Conservation (phyloP, 2,797 vertebrate species). For the Cheirogaleus major region DNA sequence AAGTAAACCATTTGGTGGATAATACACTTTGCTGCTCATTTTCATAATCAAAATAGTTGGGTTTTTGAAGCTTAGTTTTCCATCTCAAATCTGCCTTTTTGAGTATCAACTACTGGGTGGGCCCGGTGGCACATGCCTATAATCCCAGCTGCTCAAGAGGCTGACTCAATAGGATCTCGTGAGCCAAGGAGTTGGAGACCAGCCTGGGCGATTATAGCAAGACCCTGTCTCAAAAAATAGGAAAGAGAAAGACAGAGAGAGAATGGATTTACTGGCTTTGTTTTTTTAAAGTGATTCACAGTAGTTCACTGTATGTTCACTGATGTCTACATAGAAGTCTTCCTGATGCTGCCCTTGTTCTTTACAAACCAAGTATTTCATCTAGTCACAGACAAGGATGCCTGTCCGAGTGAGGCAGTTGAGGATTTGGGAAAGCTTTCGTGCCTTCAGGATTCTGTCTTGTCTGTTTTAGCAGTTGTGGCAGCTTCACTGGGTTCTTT, state of each 20-base stretch:
- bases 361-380: accelerated
- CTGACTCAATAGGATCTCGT: neutral
- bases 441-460: neutral
- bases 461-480: neutral
- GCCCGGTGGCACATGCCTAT: neutral
- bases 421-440: neutral
- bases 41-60: neutral
- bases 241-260: neutral
- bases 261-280: neutral
- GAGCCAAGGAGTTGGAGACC: neutral
- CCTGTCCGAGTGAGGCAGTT: accelerated
- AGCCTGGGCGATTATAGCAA: neutral
- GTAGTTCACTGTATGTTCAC: neutral
- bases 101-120: neutral
- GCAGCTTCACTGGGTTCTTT: accelerated
- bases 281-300: neutral
- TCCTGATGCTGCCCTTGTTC: neutral
- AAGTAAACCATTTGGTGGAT: accelerated
- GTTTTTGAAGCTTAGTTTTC: neutral
- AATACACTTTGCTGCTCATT: accelerated
- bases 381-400: accelerated
- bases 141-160: neutral
- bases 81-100: neutral
- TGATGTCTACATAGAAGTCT: accelerated
- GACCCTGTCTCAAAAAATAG: neutral